Evolutionary conservation across 1,140 invertebrate genomes (phyloP).

Genomic region (Lordiphosa collinella): DNA sequence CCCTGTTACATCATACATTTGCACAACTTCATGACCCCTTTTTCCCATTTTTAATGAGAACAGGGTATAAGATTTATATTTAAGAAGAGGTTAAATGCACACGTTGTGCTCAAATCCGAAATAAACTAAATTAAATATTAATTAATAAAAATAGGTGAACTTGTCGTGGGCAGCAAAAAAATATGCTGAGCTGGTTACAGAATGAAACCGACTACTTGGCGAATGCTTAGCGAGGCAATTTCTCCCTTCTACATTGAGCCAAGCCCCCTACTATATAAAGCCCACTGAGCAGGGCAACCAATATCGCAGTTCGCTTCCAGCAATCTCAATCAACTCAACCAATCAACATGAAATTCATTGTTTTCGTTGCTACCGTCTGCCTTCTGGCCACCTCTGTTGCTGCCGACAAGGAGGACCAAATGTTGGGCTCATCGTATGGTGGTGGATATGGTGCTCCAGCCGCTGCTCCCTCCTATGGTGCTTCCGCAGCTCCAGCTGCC

Average conservation of each 20-base stretch:
- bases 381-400: constrained; percentile 38
- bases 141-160: constrained; percentile 22
- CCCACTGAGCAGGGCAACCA: not conserved
- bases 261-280: constrained; percentile 48
- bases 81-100: too few species aligned
- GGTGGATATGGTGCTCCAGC: constrained; percentile 44
- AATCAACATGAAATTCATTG: constrained; percentile 58
- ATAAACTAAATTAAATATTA: too few species aligned
- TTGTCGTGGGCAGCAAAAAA: constrained; percentile 32
- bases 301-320: constrained; percentile 51
- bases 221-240: constrained; percentile 53
- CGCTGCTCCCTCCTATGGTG: constrained; percentile 27
- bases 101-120: too few species aligned
- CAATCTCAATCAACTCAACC: constrained; percentile 16
- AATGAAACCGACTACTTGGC: constrained; percentile 33
- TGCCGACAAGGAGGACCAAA: constrained; percentile 49
- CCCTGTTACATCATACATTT: too few species aligned
- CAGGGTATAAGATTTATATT: too few species aligned
- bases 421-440: constrained; percentile 55
- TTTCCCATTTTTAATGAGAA: too few species aligned
- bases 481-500: constrained; percentile 25
- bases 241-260: not conserved
- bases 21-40: too few species aligned
- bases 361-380: constrained; percentile 46
- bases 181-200: constrained; percentile 25